phyloP scores from a whole-genome alignment of 1,140 invertebrate genomes.

The Dendrolimus kikuchii region DNA sequence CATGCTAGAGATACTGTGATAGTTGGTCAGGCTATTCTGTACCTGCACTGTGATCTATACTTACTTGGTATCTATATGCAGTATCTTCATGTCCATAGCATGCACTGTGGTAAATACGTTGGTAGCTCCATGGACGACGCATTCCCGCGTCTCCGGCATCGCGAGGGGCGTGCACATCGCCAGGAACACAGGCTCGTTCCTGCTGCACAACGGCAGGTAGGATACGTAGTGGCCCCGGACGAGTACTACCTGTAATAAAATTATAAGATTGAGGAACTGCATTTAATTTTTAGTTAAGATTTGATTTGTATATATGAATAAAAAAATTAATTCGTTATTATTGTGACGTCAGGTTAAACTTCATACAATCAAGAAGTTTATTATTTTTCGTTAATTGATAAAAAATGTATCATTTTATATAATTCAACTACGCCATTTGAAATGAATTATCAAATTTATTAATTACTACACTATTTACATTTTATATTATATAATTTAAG shows the following conservation, averaged over 20 bases:
- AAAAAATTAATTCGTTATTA: no score
- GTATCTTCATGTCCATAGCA: constrained; percentile 98
- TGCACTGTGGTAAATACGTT: constrained; percentile 98
- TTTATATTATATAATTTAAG: no score
- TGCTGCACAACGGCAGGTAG: constrained; percentile 91
- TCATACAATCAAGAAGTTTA: no score
- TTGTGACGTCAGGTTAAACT: no score
- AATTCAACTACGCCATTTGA: no score
- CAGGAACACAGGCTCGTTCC: constrained; percentile 97
- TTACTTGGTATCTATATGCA: constrained; percentile 96
- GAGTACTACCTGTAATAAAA: constrained; percentile 87
- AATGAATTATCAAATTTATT: no score
- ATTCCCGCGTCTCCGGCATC: constrained; percentile 96
- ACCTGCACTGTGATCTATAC: constrained; percentile 6
- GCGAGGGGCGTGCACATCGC: constrained; percentile 98
- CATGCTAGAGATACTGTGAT: no score
- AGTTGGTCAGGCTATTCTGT: not conserved
- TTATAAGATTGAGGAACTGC: not conserved
- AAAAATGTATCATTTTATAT: no score
- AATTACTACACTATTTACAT: no score
- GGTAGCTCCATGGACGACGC: constrained; percentile 95
- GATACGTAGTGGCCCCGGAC: constrained; percentile 96
- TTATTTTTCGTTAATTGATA: no score
- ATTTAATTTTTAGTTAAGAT: not conserved
- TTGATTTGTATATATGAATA: no score